Base-by-base conservation (phyloP, 2,113 vertebrate species). In the Telmatochromis sp. region DNA sequence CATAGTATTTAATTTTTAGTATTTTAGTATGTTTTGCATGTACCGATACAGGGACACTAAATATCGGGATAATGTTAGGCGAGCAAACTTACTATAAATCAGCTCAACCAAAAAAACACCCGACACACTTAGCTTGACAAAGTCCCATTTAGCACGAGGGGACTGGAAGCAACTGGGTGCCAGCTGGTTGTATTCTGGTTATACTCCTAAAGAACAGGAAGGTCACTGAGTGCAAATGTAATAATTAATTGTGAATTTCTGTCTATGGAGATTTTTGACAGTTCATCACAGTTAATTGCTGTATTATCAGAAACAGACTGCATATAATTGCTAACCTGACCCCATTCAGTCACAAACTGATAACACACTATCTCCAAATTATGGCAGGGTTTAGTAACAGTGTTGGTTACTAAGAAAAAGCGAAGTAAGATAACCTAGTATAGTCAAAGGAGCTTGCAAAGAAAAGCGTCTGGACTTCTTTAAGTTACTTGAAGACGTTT, bases 391-490 rank as follows among this genome's bases (percentile, higher is more conserved):
- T 60, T 60, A 33, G 57, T 19, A 60, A 60, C 5, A 19, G 28
- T 60, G 57, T 3, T 65, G 58, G 9, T 35, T 63, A 63, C 58
- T 63, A 63, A 63, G 58, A n/a, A 63, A 35, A 63, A 63, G 0
- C 0, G 0, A 7, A 65, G 10, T n/a, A 37, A 37, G 19, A 2
- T 12, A 65, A 65, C 60, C 4, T 37, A 3, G 31, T 37, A 65
- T 28, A 23, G 23, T 23, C 23, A 23, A 23, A 23, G 23, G 23
- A 23, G 23, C 23, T 23, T 23, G 23, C 23, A 23, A 23, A 23
- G 23, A 23, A 23, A 23, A 23, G 23, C 23, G 23, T 23, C 23
- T 23, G 23, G 23, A 23, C 23, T 23, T 23, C 23, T 23, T 23
- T 23, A 23, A 23, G 23, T 23, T 23, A 23, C 23, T 23, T 23